Base-by-base conservation (phyloP, 2,888 invertebrate species). In the Steinernema scapterisci region DNA sequence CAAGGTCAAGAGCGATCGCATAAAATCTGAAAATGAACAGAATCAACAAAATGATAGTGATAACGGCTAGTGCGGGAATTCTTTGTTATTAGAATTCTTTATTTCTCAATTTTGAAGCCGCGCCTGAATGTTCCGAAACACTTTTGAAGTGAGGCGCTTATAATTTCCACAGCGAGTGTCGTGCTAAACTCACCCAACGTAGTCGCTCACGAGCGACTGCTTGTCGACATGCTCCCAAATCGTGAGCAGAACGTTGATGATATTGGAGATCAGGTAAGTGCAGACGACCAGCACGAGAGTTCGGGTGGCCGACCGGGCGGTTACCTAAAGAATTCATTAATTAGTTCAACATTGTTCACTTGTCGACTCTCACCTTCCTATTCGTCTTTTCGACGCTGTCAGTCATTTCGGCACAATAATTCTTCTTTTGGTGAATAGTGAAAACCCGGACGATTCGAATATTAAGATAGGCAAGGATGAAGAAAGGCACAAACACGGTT, bases 401-500 rank as follows among this genome's bases (percentile, higher is more conserved):
- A 19, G 70, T 19, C 25, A 77, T 45, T 21, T 78, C 73, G 13
- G 52, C 78, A 27, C 78, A 77, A 27, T 71, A 71, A 70, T 74
- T 77, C 54, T 73, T 63, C 38, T 73, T 81, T 46, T 80, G 77
- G 38, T 76, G 73, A 38, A 76, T 78, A 16, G 80, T 46, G 31
- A 82, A 73, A 79, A 78, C 76, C 19, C 74, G 70, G 9, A 86
- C 84, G 25, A 86, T 86, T 9, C 81, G 76, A 43, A 83, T 78
- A 73, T 86, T 86, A 43, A 85, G 75, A 45, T 79, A 81, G 75
- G 81, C 76, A 13, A 86, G 80, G 54, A 84, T 83, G 76, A 85
- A 82, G 78, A 86, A 86, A 6, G 86, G 86, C 13, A 84, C 82
- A 76, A 86, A 84, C 43, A 85, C 79, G 21, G 86, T 86, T 6